Evolutionary conservation across 2,797 vertebrate species (phyloP), one percentile per base, ranked within the genome.

Genomic region (Gallinago solitaria): DNA sequence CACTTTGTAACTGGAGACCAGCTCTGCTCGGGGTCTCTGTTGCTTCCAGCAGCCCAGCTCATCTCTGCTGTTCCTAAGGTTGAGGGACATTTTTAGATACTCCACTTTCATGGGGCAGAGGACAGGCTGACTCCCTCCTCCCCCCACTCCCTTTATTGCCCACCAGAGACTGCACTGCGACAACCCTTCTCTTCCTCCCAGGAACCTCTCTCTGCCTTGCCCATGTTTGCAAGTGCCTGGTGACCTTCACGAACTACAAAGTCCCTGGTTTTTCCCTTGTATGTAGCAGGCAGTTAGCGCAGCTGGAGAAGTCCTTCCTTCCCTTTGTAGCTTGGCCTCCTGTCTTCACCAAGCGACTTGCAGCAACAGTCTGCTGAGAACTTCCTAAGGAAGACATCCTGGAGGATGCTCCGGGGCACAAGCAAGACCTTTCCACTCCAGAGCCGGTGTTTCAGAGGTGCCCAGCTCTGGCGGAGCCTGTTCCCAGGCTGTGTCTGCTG

Each of bases 111-210:
- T 3, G 33, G 45, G 89, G 43, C 83, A 80, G 68, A 91, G 70
- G 39, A 39, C 33, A 78, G 77, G 54, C 48, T 70, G 73, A 47
- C 35, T 87, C 60, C 70, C 48, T 53, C 51, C 65, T 53, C 51
- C 65, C 28, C 41, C 13, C 35, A 3, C 41, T 86, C 53, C 77
- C 48, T 51, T 67, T 82, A 8, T 4, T 73, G 79, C 70, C 67
- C 69, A 21, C 69, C 54, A 91, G 75, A 89, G 85, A 85, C 84
- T 4, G 50, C 94, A 74, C 41, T 95, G 56, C 0, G 61, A 95
- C 81, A 92, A 89, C 95, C 93, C 37, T 83, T 18, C 92, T 93
- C 83, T 79, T 92, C 90, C 91, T 91, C 92, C 68, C 87, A 74
- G 83, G 79, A 87, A 54, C 4, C 41, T 41, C 41, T 41, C 2